Conservation (phyloP, 1,140 invertebrate species). For the Panonychus citri region DNA sequence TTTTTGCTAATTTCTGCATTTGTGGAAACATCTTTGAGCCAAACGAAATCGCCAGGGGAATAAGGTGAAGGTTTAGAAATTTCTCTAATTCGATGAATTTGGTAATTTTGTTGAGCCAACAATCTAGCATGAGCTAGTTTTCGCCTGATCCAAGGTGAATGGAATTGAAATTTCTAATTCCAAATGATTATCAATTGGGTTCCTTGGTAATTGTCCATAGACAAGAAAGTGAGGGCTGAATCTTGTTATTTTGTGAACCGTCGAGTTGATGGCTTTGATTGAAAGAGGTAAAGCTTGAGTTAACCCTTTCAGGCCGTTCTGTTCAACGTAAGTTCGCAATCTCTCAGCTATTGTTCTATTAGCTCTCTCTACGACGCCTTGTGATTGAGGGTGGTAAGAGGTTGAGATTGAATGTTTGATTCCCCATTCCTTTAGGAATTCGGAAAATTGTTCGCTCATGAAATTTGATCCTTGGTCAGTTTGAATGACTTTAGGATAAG, state of each 20-base stretch:
- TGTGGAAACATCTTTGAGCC: too few species aligned
- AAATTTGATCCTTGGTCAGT: too few species aligned
- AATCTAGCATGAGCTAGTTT: too few species aligned
- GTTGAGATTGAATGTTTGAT: neutral
- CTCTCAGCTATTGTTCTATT: constrained; percentile 3
- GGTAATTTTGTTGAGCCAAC: too few species aligned
- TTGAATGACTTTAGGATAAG: too few species aligned
- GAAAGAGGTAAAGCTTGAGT: neutral
- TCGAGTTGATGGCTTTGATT: neutral
- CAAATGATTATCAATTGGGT: too few species aligned
- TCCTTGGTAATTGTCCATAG: neutral
- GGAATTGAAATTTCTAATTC: too few species aligned
- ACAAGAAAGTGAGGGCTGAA: neutral
- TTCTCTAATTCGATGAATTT: too few species aligned
- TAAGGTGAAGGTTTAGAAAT: too few species aligned
- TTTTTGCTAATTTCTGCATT: too few species aligned
- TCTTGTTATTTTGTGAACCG: neutral
- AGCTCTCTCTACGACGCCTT: constrained; percentile 1
- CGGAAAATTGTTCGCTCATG: neutral
- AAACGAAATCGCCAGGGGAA: too few species aligned
- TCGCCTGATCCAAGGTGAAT: too few species aligned
- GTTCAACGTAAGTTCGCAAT: neutral
- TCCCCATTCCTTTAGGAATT: neutral
- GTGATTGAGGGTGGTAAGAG: neutral
- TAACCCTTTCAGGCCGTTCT: neutral